Conservation (phyloP, 2,113 vertebrate species). For the Herpetotheres cachinnans region DNA sequence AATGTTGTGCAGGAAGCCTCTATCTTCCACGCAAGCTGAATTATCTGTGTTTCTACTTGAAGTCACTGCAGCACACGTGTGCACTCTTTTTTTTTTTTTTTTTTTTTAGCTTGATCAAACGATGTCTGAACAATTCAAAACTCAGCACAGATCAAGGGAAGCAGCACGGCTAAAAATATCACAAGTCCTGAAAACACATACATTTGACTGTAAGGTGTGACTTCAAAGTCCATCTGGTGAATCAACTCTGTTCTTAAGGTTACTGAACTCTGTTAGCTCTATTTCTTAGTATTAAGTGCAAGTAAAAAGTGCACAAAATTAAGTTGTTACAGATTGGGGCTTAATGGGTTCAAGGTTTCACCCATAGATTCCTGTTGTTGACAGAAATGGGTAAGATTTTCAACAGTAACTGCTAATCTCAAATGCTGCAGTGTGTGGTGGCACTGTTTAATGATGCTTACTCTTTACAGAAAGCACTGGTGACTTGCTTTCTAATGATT, state of each 20-base stretch:
- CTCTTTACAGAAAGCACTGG: not conserved
- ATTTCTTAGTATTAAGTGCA: not conserved
- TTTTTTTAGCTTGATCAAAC: not conserved
- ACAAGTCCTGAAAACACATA: not conserved
- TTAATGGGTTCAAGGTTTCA: not conserved
- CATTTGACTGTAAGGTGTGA: not conserved
- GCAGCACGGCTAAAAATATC: not conserved
- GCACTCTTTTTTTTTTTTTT: not conserved
- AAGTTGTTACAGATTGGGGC: not conserved
- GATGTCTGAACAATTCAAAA: not conserved
- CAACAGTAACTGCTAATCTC: not conserved
- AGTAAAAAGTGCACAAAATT: not conserved
- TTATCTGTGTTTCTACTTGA: not conserved
- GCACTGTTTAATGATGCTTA: not conserved
- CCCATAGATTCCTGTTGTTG: not conserved
- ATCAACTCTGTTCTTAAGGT: not conserved
- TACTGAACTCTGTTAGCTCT: not conserved
- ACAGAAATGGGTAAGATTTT: not conserved
- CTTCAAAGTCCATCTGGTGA: conserved; percentile 15
- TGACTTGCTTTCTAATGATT: not conserved
- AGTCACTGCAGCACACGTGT: not conserved
- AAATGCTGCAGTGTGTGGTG: not conserved
- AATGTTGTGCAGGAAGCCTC: not conserved
- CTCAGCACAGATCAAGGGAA: not conserved
- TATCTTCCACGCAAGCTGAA: not conserved